A percentile compares a stretch with the other conserved stretches of the same genome.
These are phyloP conservation scores for Hipposideros larvatus DNA, from an alignment of 2,797 vertebrate genomes.

Conservation along the genomic window DNA sequence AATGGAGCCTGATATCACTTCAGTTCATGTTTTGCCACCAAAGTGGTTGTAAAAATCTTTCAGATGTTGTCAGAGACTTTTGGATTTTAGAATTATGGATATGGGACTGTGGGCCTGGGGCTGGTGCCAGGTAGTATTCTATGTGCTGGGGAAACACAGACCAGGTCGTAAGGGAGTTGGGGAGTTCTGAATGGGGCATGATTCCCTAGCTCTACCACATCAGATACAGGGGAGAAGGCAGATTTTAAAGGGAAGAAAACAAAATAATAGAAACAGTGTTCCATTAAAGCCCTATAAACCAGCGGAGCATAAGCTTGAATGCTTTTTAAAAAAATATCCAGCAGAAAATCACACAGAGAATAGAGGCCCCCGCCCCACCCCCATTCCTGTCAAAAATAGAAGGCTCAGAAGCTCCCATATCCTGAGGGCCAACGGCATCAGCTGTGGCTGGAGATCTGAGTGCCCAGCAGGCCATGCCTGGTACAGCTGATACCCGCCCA, in stretches of 20 bases:
- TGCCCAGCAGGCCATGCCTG: neutral
- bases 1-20: neutral
- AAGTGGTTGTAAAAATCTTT: neutral
- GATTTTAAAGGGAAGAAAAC: neutral
- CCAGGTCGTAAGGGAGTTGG: neutral
- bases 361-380: accelerated
- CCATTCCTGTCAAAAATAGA: neutral
- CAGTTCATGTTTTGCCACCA: neutral
- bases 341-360: neutral
- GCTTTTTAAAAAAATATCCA: neutral
- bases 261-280: neutral
- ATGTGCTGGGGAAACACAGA: neutral
- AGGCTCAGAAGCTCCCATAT: neutral
- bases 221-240: neutral
- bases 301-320: neutral
- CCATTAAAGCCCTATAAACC: neutral
- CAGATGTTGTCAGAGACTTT: neutral
- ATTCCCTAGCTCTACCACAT: neutral
- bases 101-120: neutral
- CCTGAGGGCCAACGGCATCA: neutral
- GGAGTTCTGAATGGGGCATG: neutral
- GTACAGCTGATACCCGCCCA: accelerated
- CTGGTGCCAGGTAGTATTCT: neutral
- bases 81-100: neutral
- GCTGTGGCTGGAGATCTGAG: neutral